A percentile compares a stretch with the other conserved stretches of the same genome.
phyloP scores from a whole-genome alignment of 2,888 invertebrate species.

The Sphinx pinastri region DNA sequence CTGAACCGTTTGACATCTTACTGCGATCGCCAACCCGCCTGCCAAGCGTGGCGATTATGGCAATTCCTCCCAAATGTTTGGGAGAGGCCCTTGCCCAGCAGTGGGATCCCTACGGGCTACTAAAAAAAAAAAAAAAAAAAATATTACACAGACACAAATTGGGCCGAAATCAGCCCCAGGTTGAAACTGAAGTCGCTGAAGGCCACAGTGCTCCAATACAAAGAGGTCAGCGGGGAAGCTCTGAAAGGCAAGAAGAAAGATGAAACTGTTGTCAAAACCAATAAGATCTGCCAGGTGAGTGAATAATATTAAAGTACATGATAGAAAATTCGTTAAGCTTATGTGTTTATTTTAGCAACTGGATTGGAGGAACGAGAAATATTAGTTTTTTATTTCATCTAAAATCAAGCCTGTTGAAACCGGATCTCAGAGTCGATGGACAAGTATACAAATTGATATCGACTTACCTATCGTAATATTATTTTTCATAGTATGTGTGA shows the following conservation, averaged over 20 bases:
- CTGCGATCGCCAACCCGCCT: conserved; percentile 33
- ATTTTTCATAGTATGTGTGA: background rate
- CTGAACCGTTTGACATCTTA: conserved; percentile 37
- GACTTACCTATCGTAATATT: background rate
- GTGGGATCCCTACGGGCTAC: conserved; percentile 35
- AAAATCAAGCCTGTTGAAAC: conserved; percentile 13
- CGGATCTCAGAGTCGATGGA: background rate
- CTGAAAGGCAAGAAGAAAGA: conserved; percentile 78
- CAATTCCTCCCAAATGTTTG: conserved; percentile 29
- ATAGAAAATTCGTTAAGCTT: conserved; percentile 1
- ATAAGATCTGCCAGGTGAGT: conserved; percentile 78
- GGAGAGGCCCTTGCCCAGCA: conserved; percentile 29
- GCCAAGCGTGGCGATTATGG: conserved; percentile 22
- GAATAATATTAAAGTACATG: background rate
- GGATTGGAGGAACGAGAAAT: conserved; percentile 1
- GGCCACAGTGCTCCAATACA: conserved; percentile 64
- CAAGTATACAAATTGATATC: background rate
- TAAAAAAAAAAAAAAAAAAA: no score
- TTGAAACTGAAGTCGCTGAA: conserved; percentile 72
- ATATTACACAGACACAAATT: conserved; percentile 61
- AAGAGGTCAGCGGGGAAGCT: conserved; percentile 70
- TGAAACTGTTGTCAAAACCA: conserved; percentile 70
- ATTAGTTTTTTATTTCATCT: background rate
- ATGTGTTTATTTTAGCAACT: background rate
- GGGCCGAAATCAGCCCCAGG: conserved; percentile 64